phyloP scores from a whole-genome alignment of 2,888 invertebrate species.

The Cremastobaeus sp. region DNA sequence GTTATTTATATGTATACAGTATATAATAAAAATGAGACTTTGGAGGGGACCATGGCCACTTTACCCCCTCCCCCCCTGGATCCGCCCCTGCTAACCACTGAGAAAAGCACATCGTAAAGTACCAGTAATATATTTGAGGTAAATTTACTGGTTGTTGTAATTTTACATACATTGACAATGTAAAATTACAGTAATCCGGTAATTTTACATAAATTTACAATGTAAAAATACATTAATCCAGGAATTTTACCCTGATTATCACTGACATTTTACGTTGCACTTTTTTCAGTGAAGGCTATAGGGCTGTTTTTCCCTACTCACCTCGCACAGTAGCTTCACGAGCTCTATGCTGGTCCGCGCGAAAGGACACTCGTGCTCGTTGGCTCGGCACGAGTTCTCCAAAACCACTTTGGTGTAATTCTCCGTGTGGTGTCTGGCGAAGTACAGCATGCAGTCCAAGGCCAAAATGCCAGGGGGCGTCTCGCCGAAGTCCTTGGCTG shows the following conservation, averaged over 20 bases:
- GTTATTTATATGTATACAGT: too few relatives aligned
- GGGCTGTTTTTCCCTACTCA: conserved; percentile 49
- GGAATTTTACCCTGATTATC: background rate
- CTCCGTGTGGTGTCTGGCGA: conserved; percentile 93
- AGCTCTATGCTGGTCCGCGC: conserved; percentile 95
- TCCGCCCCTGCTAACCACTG: too few relatives aligned
- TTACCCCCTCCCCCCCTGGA: too few relatives aligned
- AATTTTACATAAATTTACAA: too few relatives aligned
- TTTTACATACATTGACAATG: too few relatives aligned
- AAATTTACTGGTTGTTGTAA: too few relatives aligned
- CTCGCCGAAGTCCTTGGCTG: conserved; percentile 93
- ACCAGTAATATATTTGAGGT: too few relatives aligned
- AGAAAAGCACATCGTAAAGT: too few relatives aligned
- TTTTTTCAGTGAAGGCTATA: too few relatives aligned
- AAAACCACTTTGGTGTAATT: conserved; percentile 93
- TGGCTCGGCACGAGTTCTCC: conserved; percentile 94
- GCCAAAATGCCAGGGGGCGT: conserved; percentile 95
- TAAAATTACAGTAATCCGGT: too few relatives aligned
- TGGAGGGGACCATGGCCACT: too few relatives aligned
- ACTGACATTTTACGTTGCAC: background rate
- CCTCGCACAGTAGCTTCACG: conserved; percentile 91
- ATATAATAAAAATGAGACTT: too few relatives aligned
- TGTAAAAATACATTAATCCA: background rate
- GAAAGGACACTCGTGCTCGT: conserved; percentile 98
- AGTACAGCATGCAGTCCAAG: conserved; percentile 97